Conservation (phyloP, 1,140 invertebrate species). For the Drosophila sulfurigaster region DNA sequence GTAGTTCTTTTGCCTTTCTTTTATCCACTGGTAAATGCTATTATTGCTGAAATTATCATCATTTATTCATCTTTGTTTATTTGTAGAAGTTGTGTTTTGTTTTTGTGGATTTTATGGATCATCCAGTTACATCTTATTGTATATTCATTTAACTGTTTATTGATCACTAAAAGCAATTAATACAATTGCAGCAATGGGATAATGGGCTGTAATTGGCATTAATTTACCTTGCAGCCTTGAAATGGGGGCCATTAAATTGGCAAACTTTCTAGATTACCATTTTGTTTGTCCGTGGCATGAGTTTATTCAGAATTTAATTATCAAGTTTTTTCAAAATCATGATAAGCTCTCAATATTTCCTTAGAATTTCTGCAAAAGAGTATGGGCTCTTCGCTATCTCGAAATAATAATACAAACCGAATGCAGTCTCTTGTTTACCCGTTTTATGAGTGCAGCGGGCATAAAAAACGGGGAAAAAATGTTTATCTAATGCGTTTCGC, state of each 20-base stretch:
- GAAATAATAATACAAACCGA: neutral
- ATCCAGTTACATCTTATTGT: neutral
- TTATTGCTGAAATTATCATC: slow-evolving; percentile 1
- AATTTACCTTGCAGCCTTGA: neutral
- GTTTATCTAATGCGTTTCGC: slow-evolving; percentile 2
- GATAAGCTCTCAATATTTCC: neutral
- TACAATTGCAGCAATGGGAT: neutral
- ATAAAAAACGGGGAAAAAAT: neutral
- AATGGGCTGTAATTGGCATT: neutral
- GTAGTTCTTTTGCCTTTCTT: slow-evolving; percentile 6
- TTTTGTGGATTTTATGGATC: neutral
- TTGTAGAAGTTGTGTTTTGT: slow-evolving; percentile 5
- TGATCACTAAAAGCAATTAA: slow-evolving; percentile 2
- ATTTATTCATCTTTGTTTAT: neutral
- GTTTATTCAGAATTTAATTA: neutral
- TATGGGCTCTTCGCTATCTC: neutral
- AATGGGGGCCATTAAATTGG: neutral
- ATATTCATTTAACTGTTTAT: neutral
- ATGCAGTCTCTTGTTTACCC: slow-evolving; percentile 1
- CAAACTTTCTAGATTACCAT: neutral
- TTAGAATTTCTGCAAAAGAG: neutral
- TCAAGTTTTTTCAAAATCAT: neutral
- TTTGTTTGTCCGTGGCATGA: neutral
- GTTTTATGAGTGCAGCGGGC: neutral
- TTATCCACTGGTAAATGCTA: neutral